A percentile compares a stretch with the other conserved stretches of the same genome.
Conservation (phyloP, 2,797 vertebrate species). For the Chelon auratus region DNA sequence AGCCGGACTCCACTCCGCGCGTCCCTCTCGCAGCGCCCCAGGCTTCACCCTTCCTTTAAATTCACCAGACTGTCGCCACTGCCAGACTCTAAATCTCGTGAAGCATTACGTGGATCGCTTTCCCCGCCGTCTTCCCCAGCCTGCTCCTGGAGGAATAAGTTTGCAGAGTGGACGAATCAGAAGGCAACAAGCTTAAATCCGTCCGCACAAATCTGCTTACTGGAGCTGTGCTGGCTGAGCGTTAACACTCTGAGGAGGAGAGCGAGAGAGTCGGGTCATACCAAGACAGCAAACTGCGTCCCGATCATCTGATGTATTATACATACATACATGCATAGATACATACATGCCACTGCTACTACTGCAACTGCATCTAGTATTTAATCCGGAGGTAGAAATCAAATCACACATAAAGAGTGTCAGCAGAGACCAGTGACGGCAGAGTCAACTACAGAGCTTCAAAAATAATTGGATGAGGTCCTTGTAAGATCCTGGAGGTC, state of each 20-base stretch:
- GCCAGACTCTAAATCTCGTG: neutral
- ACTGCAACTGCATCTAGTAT: too few relatives aligned
- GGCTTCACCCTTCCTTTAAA: neutral
- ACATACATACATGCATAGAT: too few relatives aligned
- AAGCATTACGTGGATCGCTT: neutral
- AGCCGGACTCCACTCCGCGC: neutral
- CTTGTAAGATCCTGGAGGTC: too few relatives aligned
- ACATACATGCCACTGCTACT: too few relatives aligned
- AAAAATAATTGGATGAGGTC: too few relatives aligned
- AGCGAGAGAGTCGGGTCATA: conserved; percentile 11
- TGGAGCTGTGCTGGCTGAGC: conserved; percentile 20
- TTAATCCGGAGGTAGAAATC: too few relatives aligned
- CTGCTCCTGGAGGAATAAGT: conserved; percentile 11
- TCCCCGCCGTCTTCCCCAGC: neutral
- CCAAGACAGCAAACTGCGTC: neutral
- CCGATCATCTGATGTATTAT: too few relatives aligned
- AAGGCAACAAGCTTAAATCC: conserved; percentile 56
- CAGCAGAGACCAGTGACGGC: too few relatives aligned
- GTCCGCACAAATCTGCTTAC: conserved; percentile 63
- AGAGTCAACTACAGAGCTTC: too few relatives aligned
- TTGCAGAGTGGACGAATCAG: conserved; percentile 44
- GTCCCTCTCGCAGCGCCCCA: rapidly evolving
- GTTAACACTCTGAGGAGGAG: conserved; percentile 21
- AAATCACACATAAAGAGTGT: too few relatives aligned
- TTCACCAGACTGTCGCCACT: rapidly evolving